Evolutionary conservation across 2,797 vertebrate species (phyloP).

Genomic region (Morelia viridis): DNA sequence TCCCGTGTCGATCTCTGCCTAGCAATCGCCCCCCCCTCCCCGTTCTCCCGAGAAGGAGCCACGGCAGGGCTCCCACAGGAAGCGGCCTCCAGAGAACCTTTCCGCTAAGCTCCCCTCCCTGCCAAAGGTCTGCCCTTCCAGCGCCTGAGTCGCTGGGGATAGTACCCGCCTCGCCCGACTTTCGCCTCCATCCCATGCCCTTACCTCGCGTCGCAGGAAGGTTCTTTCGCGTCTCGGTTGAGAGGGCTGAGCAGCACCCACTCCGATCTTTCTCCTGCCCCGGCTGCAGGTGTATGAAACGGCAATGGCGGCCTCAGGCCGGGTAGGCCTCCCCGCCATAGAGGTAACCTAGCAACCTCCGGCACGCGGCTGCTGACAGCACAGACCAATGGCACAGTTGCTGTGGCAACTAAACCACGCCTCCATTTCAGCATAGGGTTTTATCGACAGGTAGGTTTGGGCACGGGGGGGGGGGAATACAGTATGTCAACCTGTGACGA

Average conservation of each 20-base stretch:
- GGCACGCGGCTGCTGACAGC: constrained; percentile 52
- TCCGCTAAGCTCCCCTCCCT: not conserved
- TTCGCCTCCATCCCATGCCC: not conserved
- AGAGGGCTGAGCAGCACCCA: not conserved
- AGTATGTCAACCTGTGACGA: not conserved
- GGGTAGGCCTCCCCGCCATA: not conserved
- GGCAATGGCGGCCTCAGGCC: not conserved
- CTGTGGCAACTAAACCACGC: too few relatives aligned
- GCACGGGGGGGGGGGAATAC: not conserved
- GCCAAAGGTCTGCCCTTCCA: not conserved
- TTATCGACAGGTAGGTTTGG: not conserved
- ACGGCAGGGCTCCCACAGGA: not conserved
- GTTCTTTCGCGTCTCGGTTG: constrained; percentile 6
- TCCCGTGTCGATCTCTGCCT: not conserved
- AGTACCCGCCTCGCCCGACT: not conserved
- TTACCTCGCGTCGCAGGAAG: constrained; percentile 9
- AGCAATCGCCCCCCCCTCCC: not conserved
- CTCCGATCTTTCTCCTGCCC: constrained; percentile 1
- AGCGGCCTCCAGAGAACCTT: not conserved
- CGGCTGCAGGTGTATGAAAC: not conserved
- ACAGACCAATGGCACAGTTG: not conserved
- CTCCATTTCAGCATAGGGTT: not conserved
- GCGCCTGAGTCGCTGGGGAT: not conserved
- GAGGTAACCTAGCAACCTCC: constrained; percentile 24
- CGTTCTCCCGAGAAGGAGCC: not conserved